A percentile compares a stretch with the other conserved stretches of the same genome.
Evolutionary conservation across 1,140 invertebrate species (phyloP).

Genomic region (Zaprionus lachaisei): DNA sequence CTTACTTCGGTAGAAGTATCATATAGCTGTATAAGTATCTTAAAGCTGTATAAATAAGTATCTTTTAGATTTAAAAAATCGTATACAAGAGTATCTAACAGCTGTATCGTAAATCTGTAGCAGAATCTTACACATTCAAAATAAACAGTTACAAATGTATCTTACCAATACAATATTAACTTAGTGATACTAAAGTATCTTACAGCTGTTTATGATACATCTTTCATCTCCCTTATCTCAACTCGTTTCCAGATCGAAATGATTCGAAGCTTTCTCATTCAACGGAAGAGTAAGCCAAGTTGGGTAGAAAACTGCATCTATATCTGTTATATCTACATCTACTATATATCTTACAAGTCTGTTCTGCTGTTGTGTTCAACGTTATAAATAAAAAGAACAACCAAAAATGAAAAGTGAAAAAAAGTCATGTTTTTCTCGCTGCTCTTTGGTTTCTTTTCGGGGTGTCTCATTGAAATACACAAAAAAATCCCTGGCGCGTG

Average conservation of each 20-base stretch:
- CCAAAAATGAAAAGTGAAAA: slow-evolving; percentile 8
- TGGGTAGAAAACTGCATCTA: slow-evolving; percentile 16
- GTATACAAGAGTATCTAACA: too few relatives aligned
- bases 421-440: slow-evolving; percentile 28
- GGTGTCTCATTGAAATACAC: slow-evolving; percentile 36
- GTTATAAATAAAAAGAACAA: slow-evolving; percentile 65
- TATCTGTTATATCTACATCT: not conserved
- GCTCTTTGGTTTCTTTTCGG: slow-evolving; percentile 31
- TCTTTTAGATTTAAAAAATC: too few relatives aligned
- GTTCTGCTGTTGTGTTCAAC: slow-evolving; percentile 51
- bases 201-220: too few relatives aligned
- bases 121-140: too few relatives aligned
- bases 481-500: slow-evolving; percentile 69
- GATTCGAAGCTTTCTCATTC: too few relatives aligned
- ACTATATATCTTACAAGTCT: slow-evolving; percentile 26
- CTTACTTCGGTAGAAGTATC: not conserved
- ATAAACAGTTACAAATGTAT: too few relatives aligned
- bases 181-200: too few relatives aligned
- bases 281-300: not conserved
- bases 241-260: not conserved
- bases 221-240: not conserved
- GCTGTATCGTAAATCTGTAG: too few relatives aligned
- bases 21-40: not conserved
- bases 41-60: too few relatives aligned
- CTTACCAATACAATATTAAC: too few relatives aligned